Percentiles rank a stretch among this genome's conserved stretches.
phyloP scores from a whole-genome alignment of 2,888 invertebrate genomes.

The Sesamia inferens region DNA sequence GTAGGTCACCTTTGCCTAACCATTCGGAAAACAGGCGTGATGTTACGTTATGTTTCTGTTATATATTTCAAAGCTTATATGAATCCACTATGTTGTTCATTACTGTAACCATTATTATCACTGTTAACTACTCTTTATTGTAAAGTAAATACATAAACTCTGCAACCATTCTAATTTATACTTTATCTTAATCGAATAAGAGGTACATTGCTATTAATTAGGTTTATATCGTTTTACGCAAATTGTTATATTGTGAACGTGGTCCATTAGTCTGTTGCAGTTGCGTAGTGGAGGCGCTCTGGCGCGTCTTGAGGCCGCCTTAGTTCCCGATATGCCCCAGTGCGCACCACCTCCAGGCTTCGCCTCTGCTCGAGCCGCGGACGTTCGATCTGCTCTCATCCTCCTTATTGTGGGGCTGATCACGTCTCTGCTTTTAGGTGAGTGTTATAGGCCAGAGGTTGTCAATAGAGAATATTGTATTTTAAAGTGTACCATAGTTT shows the following conservation, averaged over 20 bases:
- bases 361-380: constrained; percentile 90
- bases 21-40: background rate
- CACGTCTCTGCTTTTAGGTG: constrained; percentile 75
- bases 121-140: background rate
- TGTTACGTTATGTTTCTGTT: background rate
- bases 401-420: constrained; percentile 86
- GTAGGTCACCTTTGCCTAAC: background rate
- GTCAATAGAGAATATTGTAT: background rate
- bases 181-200: background rate
- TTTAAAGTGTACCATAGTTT: background rate
- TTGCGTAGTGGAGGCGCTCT: constrained; percentile 81
- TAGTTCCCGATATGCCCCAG: constrained; percentile 88
- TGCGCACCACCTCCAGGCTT: constrained; percentile 89
- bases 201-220: background rate
- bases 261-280: constrained; percentile 73
- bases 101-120: background rate
- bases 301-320: constrained; percentile 78
- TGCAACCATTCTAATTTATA: background rate
- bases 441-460: constrained; percentile 1
- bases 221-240: background rate
- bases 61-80: background rate
- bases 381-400: constrained; percentile 90
- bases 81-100: background rate
- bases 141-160: background rate
- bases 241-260: background rate